Percentiles rank a stretch among this genome's conserved stretches.
Conservation (phyloP, 2,888 invertebrate species). For the Prosapia bicincta region DNA sequence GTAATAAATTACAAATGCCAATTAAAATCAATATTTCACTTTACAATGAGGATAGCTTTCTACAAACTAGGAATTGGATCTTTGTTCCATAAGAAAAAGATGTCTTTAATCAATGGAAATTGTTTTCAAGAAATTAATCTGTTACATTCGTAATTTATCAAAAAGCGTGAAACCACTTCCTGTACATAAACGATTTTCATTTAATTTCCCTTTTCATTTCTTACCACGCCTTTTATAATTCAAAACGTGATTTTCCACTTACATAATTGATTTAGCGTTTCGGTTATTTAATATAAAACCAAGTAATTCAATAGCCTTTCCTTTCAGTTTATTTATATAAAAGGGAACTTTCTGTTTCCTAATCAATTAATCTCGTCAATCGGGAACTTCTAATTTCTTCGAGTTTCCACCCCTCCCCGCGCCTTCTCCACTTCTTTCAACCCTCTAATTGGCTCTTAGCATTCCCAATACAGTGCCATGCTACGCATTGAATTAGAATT, state of each 20-base stretch:
- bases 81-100: no score
- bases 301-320: background rate
- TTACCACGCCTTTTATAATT: background rate
- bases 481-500: background rate
- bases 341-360: background rate
- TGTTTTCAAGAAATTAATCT: no score
- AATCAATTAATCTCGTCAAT: background rate
- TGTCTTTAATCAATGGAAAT: no score
- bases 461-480: background rate
- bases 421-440: background rate
- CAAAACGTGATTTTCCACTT: background rate
- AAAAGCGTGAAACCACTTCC: no score
- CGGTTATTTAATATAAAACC: background rate
- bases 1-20: no score
- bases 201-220: background rate
- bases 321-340: background rate
- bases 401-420: background rate
- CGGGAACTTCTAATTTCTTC: background rate
- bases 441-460: background rate
- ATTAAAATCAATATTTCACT: no score
- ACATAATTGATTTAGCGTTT: background rate
- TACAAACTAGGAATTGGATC: no score
- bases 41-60: no score
- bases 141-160: no score
- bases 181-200: background rate